phyloP scores from a whole-genome alignment of 2,797 vertebrate genomes.

The Taenioides sp. region DNA sequence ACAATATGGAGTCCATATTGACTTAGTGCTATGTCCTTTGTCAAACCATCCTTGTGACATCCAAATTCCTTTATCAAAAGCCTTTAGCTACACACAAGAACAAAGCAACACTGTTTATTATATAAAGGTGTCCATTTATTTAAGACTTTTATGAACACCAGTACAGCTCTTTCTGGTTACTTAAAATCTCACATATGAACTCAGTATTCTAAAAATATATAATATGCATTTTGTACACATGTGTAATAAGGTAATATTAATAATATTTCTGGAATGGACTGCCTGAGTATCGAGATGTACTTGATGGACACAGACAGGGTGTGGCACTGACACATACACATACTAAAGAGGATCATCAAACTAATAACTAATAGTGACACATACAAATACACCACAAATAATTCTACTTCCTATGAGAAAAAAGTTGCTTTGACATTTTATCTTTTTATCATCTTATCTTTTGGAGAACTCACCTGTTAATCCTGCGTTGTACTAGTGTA shows the following conservation, averaged over 20 bases:
- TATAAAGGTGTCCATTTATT: not conserved
- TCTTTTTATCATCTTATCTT: not conserved
- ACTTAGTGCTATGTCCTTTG: conserved; percentile 16
- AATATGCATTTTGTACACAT: not conserved
- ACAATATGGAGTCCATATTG: conserved; percentile 19
- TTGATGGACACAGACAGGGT: conserved; percentile 18
- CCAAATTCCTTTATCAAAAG: conserved; percentile 6
- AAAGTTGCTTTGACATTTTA: not conserved
- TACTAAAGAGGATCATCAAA: not conserved
- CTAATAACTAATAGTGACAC: conserved; percentile 22
- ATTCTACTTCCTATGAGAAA: not conserved
- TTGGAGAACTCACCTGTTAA: not conserved
- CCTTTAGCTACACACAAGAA: not conserved
- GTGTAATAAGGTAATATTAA: conserved; percentile 2
- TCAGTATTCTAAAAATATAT: too few species aligned
- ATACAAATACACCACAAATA: not conserved
- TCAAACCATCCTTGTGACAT: conserved; percentile 3
- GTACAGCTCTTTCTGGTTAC: not conserved
- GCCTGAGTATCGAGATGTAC: too few species aligned
- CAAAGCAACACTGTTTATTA: not conserved
- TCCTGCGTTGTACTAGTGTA: not conserved
- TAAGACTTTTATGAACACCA: not conserved
- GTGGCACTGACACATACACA: conserved; percentile 36
- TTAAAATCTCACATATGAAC: too few species aligned
- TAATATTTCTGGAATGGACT: not conserved